Conservation (phyloP, 2,797 vertebrate species). For the Amazona finschi region DNA sequence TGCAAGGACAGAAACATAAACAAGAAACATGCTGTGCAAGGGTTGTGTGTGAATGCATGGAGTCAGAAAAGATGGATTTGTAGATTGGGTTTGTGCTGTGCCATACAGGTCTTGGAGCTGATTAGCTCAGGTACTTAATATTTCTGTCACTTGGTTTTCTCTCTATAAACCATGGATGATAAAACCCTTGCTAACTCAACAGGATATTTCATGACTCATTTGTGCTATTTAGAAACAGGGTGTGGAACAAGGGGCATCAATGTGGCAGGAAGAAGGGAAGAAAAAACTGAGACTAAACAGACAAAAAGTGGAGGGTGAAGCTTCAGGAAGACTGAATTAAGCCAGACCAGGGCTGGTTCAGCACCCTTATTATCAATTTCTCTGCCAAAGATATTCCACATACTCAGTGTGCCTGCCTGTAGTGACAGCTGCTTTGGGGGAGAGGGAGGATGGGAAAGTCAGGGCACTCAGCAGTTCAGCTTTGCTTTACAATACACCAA, state of each 20-base stretch:
- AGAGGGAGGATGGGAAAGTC: background rate
- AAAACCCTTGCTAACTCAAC: background rate
- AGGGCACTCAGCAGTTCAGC: background rate
- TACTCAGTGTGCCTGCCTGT: background rate
- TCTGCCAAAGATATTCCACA: background rate
- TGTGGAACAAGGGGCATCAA: background rate
- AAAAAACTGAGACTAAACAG: background rate
- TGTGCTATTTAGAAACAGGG: background rate
- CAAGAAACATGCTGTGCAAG: background rate
- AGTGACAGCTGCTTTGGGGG: background rate
- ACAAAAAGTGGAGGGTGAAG: background rate
- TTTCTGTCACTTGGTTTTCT: background rate
- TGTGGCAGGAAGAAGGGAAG: background rate
- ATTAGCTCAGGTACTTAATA: background rate
- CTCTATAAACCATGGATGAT: background rate
- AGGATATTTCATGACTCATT: background rate
- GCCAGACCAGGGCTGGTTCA: background rate
- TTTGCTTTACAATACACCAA: background rate
- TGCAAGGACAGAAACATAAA: background rate
- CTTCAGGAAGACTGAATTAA: background rate
- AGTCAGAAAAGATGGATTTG: background rate
- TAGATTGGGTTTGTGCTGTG: background rate
- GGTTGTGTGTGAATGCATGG: background rate
- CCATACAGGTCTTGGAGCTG: background rate
- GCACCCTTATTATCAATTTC: background rate